Evolutionary conservation across 1,140 invertebrate species (phyloP).

Genomic region (Drosophila pachea): DNA sequence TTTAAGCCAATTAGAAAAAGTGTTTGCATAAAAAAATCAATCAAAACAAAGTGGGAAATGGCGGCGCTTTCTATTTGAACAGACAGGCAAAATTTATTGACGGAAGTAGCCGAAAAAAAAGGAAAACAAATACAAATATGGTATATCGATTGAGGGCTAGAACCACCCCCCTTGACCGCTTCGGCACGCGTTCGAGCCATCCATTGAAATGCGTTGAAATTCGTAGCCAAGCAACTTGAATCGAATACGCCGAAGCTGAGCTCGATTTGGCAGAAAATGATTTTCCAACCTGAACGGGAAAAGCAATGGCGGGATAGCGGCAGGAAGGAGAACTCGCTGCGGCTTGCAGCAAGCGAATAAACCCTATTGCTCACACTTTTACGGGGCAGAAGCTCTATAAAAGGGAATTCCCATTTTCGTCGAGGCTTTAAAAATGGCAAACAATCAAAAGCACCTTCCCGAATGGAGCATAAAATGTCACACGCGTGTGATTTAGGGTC

Average conservation of each 20-base stretch:
- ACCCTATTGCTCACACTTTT: background rate
- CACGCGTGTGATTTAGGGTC: constrained; percentile 4
- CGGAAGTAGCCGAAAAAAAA: background rate
- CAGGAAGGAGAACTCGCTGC: background rate
- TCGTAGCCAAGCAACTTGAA: constrained; percentile 48
- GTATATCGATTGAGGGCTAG: constrained; percentile 34
- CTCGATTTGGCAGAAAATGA: constrained; percentile 40
- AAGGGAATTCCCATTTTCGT: background rate
- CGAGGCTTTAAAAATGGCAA: background rate
- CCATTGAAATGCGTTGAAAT: constrained; percentile 15
- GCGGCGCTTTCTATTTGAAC: background rate
- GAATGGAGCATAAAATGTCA: constrained; percentile 23
- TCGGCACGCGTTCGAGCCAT: no score
- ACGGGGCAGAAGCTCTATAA: background rate
- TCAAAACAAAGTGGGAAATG: background rate
- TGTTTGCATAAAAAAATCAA: background rate
- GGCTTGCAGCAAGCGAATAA: background rate
- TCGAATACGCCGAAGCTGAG: constrained; percentile 50
- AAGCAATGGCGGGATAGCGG: background rate
- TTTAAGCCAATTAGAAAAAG: background rate
- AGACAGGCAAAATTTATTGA: background rate
- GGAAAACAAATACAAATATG: background rate
- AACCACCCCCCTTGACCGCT: constrained; percentile 14
- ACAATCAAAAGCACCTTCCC: background rate
- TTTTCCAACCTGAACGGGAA: background rate